phyloP scores from a whole-genome alignment of 2,888 invertebrate genomes.

The Zeuzera pyrina region DNA sequence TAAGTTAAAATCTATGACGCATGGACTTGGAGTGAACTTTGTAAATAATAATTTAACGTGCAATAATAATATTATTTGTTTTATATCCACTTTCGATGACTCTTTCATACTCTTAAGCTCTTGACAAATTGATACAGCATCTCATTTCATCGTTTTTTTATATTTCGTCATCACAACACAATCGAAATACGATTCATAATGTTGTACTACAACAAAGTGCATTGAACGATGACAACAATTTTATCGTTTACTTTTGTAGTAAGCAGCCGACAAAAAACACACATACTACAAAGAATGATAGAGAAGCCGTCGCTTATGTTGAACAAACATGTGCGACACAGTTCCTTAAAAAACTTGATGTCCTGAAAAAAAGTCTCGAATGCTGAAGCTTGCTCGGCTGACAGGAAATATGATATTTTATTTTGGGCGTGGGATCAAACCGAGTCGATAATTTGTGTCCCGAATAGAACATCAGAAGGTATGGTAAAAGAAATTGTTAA shows the following conservation, averaged over 20 bases:
- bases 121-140: too few species aligned
- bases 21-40: too few species aligned
- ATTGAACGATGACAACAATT: too few species aligned
- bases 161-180: too few species aligned
- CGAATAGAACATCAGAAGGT: slow-evolving; percentile 57
- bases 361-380: slow-evolving; percentile 57
- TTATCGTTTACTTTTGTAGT: slow-evolving; percentile 14
- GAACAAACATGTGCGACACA: slow-evolving; percentile 66
- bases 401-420: slow-evolving; percentile 74
- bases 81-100: too few species aligned
- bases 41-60: too few species aligned
- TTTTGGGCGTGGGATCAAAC: slow-evolving; percentile 72
- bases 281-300: slow-evolving; percentile 11
- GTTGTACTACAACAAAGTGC: too few species aligned
- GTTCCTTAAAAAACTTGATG: slow-evolving; percentile 61
- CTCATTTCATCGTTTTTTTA: too few species aligned
- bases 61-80: too few species aligned
- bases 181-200: too few species aligned
- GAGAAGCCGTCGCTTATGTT: slow-evolving; percentile 50
- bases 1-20: too few species aligned
- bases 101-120: too few species aligned
- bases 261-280: slow-evolving; percentile 27
- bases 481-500: slow-evolving; percentile 57
- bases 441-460: slow-evolving; percentile 67
- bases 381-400: slow-evolving; percentile 59